Evolutionary conservation across 2,888 invertebrate genomes (phyloP).

Genomic region (Aethes cnicana): DNA sequence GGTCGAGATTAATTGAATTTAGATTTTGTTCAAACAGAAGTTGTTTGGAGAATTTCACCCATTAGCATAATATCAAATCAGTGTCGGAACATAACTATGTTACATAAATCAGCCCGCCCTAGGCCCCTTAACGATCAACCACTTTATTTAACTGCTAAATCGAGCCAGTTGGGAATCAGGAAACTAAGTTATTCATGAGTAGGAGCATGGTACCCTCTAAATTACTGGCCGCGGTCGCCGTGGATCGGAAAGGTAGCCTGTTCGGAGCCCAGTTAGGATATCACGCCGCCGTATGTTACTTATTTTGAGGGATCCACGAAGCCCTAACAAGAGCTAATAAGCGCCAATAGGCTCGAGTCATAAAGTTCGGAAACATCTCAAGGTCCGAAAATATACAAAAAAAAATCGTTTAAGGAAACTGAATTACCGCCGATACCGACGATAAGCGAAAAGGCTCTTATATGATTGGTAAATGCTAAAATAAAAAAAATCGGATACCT

Average conservation of each 20-base stretch:
- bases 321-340: slow-evolving; percentile 17
- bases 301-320: slow-evolving; percentile 55
- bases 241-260: slow-evolving; percentile 73
- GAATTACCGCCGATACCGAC: too few species aligned
- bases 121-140: slow-evolving; percentile 22
- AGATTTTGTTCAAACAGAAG: too few species aligned
- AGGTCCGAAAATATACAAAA: too few species aligned
- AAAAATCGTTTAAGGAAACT: too few species aligned
- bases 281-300: slow-evolving; percentile 58
- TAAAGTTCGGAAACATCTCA: neutral
- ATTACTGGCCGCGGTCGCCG: slow-evolving; percentile 72
- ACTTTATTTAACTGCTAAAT: slow-evolving; percentile 72
- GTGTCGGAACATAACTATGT: too few species aligned
- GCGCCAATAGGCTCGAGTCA: slow-evolving; percentile 1
- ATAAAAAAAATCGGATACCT: too few species aligned
- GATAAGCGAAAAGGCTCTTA: too few species aligned
- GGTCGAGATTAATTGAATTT: too few species aligned
- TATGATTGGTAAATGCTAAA: too few species aligned
- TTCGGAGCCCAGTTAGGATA: slow-evolving; percentile 64
- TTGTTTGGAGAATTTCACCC: too few species aligned
- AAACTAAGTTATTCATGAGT: slow-evolving; percentile 77
- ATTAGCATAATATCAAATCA: too few species aligned
- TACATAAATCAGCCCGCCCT: slow-evolving; percentile 9
- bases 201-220: slow-evolving; percentile 66
- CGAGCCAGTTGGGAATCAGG: slow-evolving; percentile 52